Evolutionary conservation across 35 echinoderm and acorn worm genomes (phyloP), one percentile per base, ranked within the genome.

Genomic region (Chiridota heheva): DNA sequence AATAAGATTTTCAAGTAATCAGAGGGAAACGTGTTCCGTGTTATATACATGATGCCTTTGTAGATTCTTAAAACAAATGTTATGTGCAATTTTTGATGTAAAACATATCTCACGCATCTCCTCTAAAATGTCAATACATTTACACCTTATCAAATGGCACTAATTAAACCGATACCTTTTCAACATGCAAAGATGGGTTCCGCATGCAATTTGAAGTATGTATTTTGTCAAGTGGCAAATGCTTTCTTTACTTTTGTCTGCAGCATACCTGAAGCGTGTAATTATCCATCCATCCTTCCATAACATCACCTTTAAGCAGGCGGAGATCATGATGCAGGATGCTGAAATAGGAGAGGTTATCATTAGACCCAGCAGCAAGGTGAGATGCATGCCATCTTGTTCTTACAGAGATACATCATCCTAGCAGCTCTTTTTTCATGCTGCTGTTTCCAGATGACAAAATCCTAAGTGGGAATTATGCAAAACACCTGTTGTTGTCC

Each of bases 301-400:
- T 46, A 96, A 96, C 55, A 90, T 96, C 44, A 90, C 87, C 22
- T 96, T 78, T 69, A 96, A 96, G 48, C 82, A 96, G 37, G 83
- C 87, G 46, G 92, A 96, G 82, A 96, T 87, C 26, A 35, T 96
- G 35, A 81, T 96, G 62, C 70, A 44, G 25, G 83, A 80, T 37
- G 61, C 82, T 68, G 92, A 96, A 12, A 56, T 87, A 32, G 92
- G 92, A 32, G 92, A 96, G 37, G 92, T 90, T 40, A 82, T 96
- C 70, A 90, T 96, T 51, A 91, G 92, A 44, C 92, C 92, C 17
- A 96, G 92, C 51, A 96, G 92, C 44, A 91, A 96, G 88, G 92
- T 90, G 53, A 84, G 65, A 75, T 2, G 36, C 4, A 12, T 48
- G 40, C 45, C 40, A 20, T 5, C 7, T 55, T 17, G n/a, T n/a